These are phyloP conservation scores for Agapornis roseicollis DNA, from an alignment of 2,113 vertebrate species.

Conservation along the genomic window DNA sequence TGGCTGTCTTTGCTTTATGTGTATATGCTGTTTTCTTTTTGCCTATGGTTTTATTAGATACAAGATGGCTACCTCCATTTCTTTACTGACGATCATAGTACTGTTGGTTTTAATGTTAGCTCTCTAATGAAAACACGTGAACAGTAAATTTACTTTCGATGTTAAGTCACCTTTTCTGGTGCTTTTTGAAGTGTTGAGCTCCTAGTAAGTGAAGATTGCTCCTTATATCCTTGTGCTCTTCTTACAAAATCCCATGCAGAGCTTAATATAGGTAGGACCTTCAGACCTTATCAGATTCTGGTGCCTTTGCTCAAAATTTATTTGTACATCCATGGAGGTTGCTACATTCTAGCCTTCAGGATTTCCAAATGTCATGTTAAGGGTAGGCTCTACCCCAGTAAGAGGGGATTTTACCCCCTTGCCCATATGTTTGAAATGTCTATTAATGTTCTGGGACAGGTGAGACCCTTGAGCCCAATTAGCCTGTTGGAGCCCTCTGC, in stretches of 20 bases:
- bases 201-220: fast-evolving
- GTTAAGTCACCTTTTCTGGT: not conserved
- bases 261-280: not conserved
- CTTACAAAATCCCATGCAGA: not conserved
- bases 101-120: not conserved
- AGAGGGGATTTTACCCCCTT: not conserved
- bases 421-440: not conserved
- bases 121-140: not conserved
- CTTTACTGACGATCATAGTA: not conserved
- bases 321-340: not conserved
- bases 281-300: not conserved
- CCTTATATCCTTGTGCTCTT: not conserved
- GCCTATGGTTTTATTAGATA: not conserved
- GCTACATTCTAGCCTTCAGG: not conserved
- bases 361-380: not conserved
- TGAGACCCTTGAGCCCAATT: not conserved
- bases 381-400: not conserved
- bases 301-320: not conserved
- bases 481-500: not conserved
- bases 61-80: fast-evolving
- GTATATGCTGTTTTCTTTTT: fast-evolving
- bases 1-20: not conserved
- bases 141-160: not conserved
- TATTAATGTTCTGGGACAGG: not conserved
- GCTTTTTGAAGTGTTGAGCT: not conserved